Evolutionary conservation across 2,888 invertebrate genomes (phyloP), one percentile per base, ranked within the genome.

Genomic region (Lasioglossum lativentre): DNA sequence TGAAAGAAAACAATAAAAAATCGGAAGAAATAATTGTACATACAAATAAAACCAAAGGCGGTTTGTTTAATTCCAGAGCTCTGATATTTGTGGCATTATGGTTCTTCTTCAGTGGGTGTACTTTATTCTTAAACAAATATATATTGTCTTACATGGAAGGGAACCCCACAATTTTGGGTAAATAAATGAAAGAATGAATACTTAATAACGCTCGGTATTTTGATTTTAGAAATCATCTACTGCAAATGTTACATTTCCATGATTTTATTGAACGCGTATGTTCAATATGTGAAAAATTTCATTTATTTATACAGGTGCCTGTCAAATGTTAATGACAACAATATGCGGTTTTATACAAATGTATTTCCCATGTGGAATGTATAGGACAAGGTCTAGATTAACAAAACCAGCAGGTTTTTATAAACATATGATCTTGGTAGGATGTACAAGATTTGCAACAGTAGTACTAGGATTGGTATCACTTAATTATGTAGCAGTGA

Each of bases 41-140:
- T 27, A 89, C 91, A 4, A 90, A 85, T 8, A 91, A 94, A 75
- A 92, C 92, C 23, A 95, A 95, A 87, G 92, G 96, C 83, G 97
- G 97, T 40, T 94, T 97, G 78, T 95, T 96, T 71, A 96, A 96
- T 93, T 94, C 96, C 56, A 95, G 97, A 91, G 97, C 97, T 42
- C 94, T 97, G 71, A 93, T 96, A 87, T 97, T 97, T 93, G 94
- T 97, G 68, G 94, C 96, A 75, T 94, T 97, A 85, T 97, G 97
- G 97, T 97, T 97, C 93, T 96, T 97, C 92, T 97, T 98, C 94
- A 97, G 97, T 94, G 97, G 97, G 14, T 97, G 97, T 93, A 97
- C 97, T 2, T 95, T 98, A 76, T 97, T 98, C 94, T 95, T 97
- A 84, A 97, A 98, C 95, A 98, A 97, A 93, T 97, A 97, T 93